Evolutionary conservation across 2,888 invertebrate species (phyloP).

Genomic region (Linhomoeus sp.): DNA sequence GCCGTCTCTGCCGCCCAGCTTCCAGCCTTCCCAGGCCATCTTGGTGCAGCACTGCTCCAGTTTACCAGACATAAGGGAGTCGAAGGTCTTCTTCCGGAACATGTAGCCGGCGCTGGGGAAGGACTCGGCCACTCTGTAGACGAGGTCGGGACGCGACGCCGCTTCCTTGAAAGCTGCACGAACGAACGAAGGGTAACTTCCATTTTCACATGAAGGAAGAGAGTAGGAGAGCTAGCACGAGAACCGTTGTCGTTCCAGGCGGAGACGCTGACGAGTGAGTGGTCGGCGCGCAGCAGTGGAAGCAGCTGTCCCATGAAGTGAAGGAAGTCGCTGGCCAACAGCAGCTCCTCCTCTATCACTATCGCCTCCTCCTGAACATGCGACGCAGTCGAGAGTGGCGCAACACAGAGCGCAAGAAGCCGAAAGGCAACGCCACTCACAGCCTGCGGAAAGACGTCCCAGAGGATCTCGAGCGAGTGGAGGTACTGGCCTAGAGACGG

Average conservation of each 20-base stretch:
- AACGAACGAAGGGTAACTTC: too few species aligned
- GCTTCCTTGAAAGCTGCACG: too few species aligned
- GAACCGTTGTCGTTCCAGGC: constrained; percentile 35
- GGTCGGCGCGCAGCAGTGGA: constrained; percentile 29
- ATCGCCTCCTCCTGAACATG: constrained; percentile 31
- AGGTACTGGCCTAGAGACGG: constrained; percentile 24
- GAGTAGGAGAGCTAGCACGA: too few species aligned
- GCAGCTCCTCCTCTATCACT: constrained; percentile 35
- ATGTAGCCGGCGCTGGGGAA: too few species aligned
- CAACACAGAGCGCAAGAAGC: constrained; percentile 1
- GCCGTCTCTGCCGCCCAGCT: constrained; percentile 7
- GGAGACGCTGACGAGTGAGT: constrained; percentile 29
- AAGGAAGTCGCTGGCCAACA: constrained; percentile 36
- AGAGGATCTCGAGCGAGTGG: constrained; percentile 23
- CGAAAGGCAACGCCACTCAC: constrained; percentile 19
- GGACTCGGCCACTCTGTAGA: too few species aligned
- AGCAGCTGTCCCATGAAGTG: constrained; percentile 32
- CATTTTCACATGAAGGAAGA: too few species aligned
- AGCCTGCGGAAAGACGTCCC: constrained; percentile 18
- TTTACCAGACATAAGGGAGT: constrained; percentile 13
- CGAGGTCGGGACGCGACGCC: too few species aligned
- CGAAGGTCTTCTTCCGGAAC: too few species aligned
- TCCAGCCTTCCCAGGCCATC: constrained; percentile 30
- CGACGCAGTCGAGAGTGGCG: too few species aligned
- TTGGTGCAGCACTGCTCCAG: constrained; percentile 20